These are phyloP conservation scores for Avahi laniger DNA, from an alignment of 2,797 vertebrate species.

Conservation along the genomic window DNA sequence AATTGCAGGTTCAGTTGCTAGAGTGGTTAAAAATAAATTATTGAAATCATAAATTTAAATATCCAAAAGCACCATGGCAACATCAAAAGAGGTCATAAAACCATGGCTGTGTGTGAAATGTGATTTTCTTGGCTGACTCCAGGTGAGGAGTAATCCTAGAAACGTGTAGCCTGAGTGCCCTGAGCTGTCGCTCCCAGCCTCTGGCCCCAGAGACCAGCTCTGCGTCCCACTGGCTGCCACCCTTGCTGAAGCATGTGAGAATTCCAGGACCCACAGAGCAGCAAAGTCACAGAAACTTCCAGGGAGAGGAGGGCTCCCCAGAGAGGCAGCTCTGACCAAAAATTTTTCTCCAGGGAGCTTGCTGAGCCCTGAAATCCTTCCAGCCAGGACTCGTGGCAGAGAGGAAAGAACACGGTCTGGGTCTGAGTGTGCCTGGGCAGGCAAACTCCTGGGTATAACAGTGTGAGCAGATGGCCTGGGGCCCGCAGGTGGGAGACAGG, in stretches of 20 bases:
- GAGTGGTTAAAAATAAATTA: conserved; percentile 31
- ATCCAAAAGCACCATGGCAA: not conserved
- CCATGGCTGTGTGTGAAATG: not conserved
- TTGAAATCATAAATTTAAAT: conserved; percentile 28
- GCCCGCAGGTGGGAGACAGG: not conserved
- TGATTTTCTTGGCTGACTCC: not conserved
- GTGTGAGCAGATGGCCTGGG: not conserved
- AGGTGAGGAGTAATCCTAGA: not conserved
- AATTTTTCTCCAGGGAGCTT: not conserved
- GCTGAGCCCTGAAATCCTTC: not conserved
- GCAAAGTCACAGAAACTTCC: not conserved
- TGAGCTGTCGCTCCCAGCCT: not conserved
- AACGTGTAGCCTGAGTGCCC: not conserved
- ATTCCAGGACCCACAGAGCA: not conserved
- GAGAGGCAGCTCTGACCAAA: not conserved
- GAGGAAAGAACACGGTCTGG: not conserved
- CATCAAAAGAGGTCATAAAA: not conserved
- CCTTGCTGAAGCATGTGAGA: rapidly evolving
- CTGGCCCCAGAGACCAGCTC: not conserved
- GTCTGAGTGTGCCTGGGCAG: rapidly evolving
- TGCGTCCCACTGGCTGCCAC: not conserved
- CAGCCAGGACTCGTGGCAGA: rapidly evolving
- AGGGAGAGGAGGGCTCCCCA: not conserved
- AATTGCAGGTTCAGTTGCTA: not conserved
- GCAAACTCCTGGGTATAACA: not conserved